Conservation (phyloP, 2,113 vertebrate genomes). For the Muntiacus muntjak region DNA sequence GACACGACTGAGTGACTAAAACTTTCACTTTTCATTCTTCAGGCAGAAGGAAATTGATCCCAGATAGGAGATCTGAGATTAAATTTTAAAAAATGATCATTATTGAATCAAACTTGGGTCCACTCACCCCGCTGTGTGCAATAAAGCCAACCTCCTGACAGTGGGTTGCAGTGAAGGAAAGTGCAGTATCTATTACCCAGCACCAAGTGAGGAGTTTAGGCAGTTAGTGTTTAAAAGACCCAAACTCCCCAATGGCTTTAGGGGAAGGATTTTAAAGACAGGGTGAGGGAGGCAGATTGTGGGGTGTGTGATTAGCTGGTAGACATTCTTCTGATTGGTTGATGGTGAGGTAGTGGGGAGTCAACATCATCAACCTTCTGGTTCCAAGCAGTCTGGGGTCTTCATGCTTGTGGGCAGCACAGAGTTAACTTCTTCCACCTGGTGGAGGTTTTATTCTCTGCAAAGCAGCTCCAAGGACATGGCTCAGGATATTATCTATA, state of each 20-base stretch:
- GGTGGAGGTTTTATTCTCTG: not conserved
- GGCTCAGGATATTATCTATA: not conserved
- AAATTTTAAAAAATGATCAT: not conserved
- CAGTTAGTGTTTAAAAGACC: not conserved
- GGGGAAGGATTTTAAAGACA: not conserved
- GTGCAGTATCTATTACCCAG: fast-evolving
- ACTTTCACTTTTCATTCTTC: not conserved
- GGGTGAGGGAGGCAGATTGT: not conserved
- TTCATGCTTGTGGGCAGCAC: not conserved
- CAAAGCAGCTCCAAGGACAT: not conserved
- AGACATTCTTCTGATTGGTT: not conserved
- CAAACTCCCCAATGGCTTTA: not conserved
- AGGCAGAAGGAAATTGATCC: not conserved
- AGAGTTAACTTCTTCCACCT: not conserved
- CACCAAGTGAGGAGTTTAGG: not conserved
- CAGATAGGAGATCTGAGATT: not conserved
- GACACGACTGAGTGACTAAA: not conserved
- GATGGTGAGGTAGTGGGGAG: not conserved
- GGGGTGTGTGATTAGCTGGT: not conserved
- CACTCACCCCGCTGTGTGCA: fast-evolving
- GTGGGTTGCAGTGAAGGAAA: not conserved
- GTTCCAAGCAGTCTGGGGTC: not conserved
- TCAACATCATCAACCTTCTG: not conserved
- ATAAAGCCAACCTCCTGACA: not conserved
- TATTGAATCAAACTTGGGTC: not conserved